These are phyloP conservation scores for Cryptops parisi DNA, from an alignment of 2,888 invertebrate genomes.

Conservation along the genomic window DNA sequence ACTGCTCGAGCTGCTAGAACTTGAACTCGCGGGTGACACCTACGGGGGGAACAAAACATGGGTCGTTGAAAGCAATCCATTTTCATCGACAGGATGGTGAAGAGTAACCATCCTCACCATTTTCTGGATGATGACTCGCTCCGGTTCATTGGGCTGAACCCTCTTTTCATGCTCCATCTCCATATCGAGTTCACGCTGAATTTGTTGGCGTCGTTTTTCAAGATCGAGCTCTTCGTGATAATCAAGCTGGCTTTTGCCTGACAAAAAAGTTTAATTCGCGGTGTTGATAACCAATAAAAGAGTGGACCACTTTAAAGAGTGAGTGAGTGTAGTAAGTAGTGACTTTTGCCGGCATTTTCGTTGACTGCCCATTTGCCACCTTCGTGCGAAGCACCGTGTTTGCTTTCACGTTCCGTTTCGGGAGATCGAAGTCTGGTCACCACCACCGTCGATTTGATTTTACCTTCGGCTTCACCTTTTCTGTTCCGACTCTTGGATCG, in stretches of 20 bases:
- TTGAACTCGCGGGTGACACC: conserved; percentile 8
- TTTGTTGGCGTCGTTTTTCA: conserved; percentile 55
- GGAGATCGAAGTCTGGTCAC: conserved; percentile 20
- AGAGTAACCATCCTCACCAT: conserved; percentile 7
- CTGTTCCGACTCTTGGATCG: conserved; percentile 18
- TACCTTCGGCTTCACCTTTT: conserved; percentile 21
- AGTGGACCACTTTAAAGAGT: too few species aligned
- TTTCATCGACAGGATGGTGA: too few species aligned
- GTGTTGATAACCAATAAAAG: too few species aligned
- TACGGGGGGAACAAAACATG: not conserved
- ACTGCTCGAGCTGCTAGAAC: conserved; percentile 8
- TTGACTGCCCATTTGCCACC: too few species aligned
- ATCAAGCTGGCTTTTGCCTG: conserved; percentile 40
- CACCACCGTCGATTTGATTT: conserved; percentile 23
- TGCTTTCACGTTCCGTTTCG: conserved; percentile 16
- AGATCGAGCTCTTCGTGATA: conserved; percentile 65
- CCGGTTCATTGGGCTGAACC: conserved; percentile 5
- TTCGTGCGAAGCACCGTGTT: too few species aligned
- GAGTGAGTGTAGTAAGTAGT: too few species aligned
- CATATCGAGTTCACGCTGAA: conserved; percentile 60
- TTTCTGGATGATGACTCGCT: conserved; percentile 15
- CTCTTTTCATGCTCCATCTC: conserved; percentile 38
- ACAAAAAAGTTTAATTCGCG: too few species aligned
- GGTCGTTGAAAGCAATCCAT: too few species aligned
- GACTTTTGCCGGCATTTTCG: too few species aligned